Percentiles rank a stretch among this genome's conserved stretches.
These are phyloP conservation scores for Idaea dimidiata DNA, from an alignment of 2,888 invertebrate genomes.

Conservation along the genomic window DNA sequence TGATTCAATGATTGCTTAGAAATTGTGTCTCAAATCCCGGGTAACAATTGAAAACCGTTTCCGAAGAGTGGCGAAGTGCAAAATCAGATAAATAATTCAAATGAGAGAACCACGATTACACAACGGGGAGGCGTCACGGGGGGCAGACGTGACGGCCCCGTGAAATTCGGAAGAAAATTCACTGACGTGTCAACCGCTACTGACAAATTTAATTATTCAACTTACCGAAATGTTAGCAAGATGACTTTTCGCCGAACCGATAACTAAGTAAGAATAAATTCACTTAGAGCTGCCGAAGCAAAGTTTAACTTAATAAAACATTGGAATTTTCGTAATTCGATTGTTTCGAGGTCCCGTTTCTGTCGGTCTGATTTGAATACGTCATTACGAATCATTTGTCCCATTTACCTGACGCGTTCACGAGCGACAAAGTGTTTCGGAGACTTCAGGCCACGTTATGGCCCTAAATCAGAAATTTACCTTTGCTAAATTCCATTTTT, in stretches of 20 bases:
- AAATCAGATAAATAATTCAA: slow-evolving; percentile 79
- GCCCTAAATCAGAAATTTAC: too few relatives aligned
- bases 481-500: too few relatives aligned
- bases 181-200: slow-evolving; percentile 74
- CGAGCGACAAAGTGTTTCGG: background rate
- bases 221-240: slow-evolving; percentile 78
- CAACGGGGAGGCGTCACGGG: slow-evolving; percentile 49
- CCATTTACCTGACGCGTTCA: slow-evolving; percentile 27
- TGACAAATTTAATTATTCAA: slow-evolving; percentile 81
- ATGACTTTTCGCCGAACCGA: slow-evolving; percentile 76
- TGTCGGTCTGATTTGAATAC: slow-evolving; percentile 71
- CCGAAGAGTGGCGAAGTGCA: slow-evolving; percentile 46
- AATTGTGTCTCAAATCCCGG: slow-evolving; percentile 23
- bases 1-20: slow-evolving; percentile 18
- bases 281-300: slow-evolving; percentile 77
- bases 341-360: slow-evolving; percentile 68
- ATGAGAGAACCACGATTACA: slow-evolving; percentile 72
- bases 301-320: slow-evolving; percentile 80
- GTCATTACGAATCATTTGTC: slow-evolving; percentile 68
- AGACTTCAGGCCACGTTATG: background rate
- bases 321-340: slow-evolving; percentile 77
- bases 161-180: slow-evolving; percentile 71
- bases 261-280: slow-evolving; percentile 81
- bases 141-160: slow-evolving; percentile 69
- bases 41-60: slow-evolving; percentile 37